phyloP scores from a whole-genome alignment of 2,888 invertebrate species.

The Pseudococcus viburni region DNA sequence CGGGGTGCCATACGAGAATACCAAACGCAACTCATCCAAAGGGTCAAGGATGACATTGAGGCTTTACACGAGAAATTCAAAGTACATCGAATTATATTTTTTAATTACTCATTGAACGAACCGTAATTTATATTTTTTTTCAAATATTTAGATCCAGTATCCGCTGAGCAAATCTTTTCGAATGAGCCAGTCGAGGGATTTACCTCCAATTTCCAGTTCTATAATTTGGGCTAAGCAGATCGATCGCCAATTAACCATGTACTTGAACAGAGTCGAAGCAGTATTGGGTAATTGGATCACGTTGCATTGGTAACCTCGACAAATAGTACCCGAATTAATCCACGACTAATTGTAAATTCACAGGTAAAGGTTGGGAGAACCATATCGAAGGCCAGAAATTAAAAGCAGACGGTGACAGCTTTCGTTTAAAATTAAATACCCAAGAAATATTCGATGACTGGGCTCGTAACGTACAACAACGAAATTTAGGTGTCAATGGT shows the following conservation, averaged over 20 bases:
- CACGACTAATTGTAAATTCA: background rate
- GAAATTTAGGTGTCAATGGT: slow-evolving; percentile 94
- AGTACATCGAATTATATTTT: slow-evolving; percentile 73
- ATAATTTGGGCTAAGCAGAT: slow-evolving; percentile 99
- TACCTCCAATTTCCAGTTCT: slow-evolving; percentile 97
- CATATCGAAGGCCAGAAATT: slow-evolving; percentile 98
- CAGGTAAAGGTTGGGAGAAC: slow-evolving; percentile 96
- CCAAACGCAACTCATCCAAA: slow-evolving; percentile 98
- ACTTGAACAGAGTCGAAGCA: slow-evolving; percentile 96
- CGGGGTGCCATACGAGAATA: slow-evolving; percentile 99
- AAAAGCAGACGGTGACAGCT: slow-evolving; percentile 98
- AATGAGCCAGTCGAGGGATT: slow-evolving; percentile 91
- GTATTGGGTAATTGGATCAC: slow-evolving; percentile 82
- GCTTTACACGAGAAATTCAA: slow-evolving; percentile 98
- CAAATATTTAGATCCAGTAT: slow-evolving; percentile 81
- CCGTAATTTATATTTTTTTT: background rate
- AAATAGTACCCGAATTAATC: background rate
- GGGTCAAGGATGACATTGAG: slow-evolving; percentile 99
- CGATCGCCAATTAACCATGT: slow-evolving; percentile 95
- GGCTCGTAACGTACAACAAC: slow-evolving; percentile 93
- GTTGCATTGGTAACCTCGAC: background rate
- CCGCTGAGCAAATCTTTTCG: slow-evolving; percentile 94
- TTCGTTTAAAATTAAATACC: slow-evolving; percentile 95
- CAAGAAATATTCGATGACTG: slow-evolving; percentile 99
- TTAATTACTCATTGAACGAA: background rate